Evolutionary conservation across 2,797 vertebrate species (phyloP).

Genomic region (Pagetopsis macropterus): DNA sequence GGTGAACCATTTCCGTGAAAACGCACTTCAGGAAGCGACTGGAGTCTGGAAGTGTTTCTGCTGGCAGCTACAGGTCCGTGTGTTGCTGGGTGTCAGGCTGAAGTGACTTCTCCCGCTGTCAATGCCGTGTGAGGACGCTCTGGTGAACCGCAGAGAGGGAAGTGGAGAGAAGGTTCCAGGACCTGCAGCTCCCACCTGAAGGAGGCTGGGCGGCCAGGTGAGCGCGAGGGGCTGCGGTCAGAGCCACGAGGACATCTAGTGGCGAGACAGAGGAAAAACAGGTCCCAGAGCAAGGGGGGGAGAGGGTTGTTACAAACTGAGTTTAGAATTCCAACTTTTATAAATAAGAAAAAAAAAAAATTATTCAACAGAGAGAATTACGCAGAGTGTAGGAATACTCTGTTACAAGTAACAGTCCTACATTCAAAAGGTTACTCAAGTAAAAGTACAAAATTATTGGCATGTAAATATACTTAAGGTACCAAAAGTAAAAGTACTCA

Average conservation of each 20-base stretch:
- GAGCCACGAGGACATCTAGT: slow-evolving; percentile 65
- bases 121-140: slow-evolving; percentile 20
- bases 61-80: background rate
- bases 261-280: slow-evolving; percentile 36
- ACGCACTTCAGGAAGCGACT: slow-evolving; percentile 40
- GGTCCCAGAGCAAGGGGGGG: background rate
- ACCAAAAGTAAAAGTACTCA: too few relatives aligned
- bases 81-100: background rate
- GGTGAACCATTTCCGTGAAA: slow-evolving; percentile 80
- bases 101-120: background rate
- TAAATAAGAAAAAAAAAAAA: background rate
- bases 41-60: slow-evolving; percentile 6
- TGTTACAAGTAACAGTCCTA: too few relatives aligned
- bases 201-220: slow-evolving; percentile 69
- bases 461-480: too few relatives aligned
- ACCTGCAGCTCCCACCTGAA: slow-evolving; percentile 71
- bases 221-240: background rate
- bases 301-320: background rate
- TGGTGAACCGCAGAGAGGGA: background rate
- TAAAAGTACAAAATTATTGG: too few relatives aligned
- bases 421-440: too few relatives aligned
- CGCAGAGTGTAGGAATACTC: too few relatives aligned
- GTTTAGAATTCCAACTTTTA: background rate
- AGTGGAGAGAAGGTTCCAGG: slow-evolving; percentile 27
- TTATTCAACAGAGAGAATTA: background rate